Evolutionary conservation across 2,113 vertebrate genomes (phyloP), one percentile per base, ranked within the genome.

Genomic region (Clupea harengus): DNA sequence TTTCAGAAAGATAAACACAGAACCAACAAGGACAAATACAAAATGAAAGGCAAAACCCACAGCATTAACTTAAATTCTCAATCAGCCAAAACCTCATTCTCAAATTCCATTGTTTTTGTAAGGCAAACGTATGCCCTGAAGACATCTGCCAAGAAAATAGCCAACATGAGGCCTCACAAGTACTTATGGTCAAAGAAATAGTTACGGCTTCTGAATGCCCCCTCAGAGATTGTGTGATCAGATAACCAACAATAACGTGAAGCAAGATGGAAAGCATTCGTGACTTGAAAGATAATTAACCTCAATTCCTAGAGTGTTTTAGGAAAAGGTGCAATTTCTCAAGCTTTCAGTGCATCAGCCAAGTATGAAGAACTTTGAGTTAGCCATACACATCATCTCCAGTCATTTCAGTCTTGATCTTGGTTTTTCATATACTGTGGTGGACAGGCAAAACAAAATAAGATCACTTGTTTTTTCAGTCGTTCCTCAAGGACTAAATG

Each of bases 401-500:
- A 84, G 88, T 91, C 81, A 81, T 39, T 46, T 86, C 52, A 89
- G 87, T 89, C 81, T 89, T 87, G 81, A 49, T 52, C 84, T 9
- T 17, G 28, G 72, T 81, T 46, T 52, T 28, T 90, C 88, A 93
- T 90, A 89, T 88, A 90, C 86, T 87, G 87, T 72, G 60, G 46
- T 47, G 50, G 67, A 39, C 64, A 50, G 83, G 88, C 88, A 83
- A 57, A 86, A 92, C 91, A 82, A 78, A 78, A 86, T 92, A 91
- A 94, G 88, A 85, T 92, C 89, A 92, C 84, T 90, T 92, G 87
- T 91, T 93, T 91, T 91, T 92, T 82, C 88, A 91, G 80, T 86
- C 86, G 83, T 89, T 39, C 87, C 45, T 88, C 88, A 90, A 82
- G 86, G 44, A 81, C 84, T 64, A 2, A 47, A 52, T 64, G 86